A percentile compares a stretch with the other conserved stretches of the same genome.
Conservation (phyloP, 2,113 vertebrate genomes). For the Tetraodon nigroviridis region DNA sequence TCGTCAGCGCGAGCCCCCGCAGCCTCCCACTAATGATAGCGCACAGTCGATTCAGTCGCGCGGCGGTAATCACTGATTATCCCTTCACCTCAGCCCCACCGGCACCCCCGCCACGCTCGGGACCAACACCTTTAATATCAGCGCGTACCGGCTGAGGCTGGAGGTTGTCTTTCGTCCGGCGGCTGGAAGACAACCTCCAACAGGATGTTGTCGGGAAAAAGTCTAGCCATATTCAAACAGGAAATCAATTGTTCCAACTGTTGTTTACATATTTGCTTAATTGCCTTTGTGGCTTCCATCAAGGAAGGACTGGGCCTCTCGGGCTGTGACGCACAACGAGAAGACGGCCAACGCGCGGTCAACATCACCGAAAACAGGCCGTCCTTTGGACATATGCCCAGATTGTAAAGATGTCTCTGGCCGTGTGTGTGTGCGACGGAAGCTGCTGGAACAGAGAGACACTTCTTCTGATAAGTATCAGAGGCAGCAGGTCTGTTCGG, state of each 20-base stretch:
- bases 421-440: constrained; percentile 35
- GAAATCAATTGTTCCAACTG: constrained; percentile 6
- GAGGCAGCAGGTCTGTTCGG: constrained; percentile 19
- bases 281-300: constrained; percentile 6
- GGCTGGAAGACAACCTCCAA: neutral
- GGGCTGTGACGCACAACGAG: constrained; percentile 28
- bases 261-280: constrained; percentile 32
- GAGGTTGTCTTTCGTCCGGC: too few species aligned
- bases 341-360: constrained; percentile 26
- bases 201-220: neutral
- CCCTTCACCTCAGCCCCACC: constrained; percentile 29
- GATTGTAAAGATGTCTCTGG: constrained; percentile 17
- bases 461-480: constrained; percentile 64
- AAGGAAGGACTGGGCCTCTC: constrained; percentile 46
- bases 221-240: constrained; percentile 3
- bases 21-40: constrained; percentile 44
- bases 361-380: constrained; percentile 51
- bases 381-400: constrained; percentile 23
- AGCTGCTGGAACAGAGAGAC: constrained; percentile 55
- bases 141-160: constrained; percentile 8
- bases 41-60: constrained; percentile 45
- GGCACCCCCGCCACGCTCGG: constrained; percentile 2
- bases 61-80: constrained; percentile 62
- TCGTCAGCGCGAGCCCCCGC: constrained; percentile 39
- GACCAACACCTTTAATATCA: constrained; percentile 38